These are phyloP conservation scores for Parambassis ranga DNA, from an alignment of 2,797 vertebrate species.

Conservation along the genomic window DNA sequence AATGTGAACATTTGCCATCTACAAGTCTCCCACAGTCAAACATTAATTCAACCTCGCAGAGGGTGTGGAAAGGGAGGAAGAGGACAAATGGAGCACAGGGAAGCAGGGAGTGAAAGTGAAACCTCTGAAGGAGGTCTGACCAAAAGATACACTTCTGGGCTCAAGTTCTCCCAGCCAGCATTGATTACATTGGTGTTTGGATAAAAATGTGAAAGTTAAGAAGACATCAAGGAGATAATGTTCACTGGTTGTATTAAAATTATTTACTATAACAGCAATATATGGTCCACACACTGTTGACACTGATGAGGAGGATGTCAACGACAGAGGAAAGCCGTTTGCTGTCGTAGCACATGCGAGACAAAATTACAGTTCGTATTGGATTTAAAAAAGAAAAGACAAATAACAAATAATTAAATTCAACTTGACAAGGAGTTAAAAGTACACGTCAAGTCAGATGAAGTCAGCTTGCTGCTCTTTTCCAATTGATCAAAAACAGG, in stretches of 20 bases:
- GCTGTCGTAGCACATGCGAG: constrained; percentile 22
- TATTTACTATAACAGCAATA: neutral
- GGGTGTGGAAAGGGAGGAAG: constrained; percentile 61
- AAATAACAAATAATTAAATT: constrained; percentile 58
- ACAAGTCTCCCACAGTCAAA: constrained; percentile 76
- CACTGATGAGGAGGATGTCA: constrained; percentile 9
- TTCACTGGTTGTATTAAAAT: constrained; percentile 4
- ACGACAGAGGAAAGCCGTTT: constrained; percentile 13
- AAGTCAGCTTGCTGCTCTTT: constrained; percentile 60
- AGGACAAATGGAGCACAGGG: constrained; percentile 57
- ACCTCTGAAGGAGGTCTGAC: constrained; percentile 48
- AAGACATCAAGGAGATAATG: neutral
- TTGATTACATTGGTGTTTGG: neutral
- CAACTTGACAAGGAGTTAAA: constrained; percentile 59
- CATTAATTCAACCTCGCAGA: constrained; percentile 73
- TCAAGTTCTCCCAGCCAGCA: neutral
- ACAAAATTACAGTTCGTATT: constrained; percentile 34
- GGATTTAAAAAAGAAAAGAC: constrained; percentile 31
- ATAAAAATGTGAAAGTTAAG: constrained; percentile 6
- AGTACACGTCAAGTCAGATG: constrained; percentile 55
- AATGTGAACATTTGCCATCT: constrained; percentile 81
- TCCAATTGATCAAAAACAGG: constrained; percentile 62
- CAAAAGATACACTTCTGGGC: neutral
- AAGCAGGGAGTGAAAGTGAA: constrained; percentile 58
- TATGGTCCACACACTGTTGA: neutral